Conservation (phyloP, 2,888 invertebrate genomes). For the Chromoteleia sp. region DNA sequence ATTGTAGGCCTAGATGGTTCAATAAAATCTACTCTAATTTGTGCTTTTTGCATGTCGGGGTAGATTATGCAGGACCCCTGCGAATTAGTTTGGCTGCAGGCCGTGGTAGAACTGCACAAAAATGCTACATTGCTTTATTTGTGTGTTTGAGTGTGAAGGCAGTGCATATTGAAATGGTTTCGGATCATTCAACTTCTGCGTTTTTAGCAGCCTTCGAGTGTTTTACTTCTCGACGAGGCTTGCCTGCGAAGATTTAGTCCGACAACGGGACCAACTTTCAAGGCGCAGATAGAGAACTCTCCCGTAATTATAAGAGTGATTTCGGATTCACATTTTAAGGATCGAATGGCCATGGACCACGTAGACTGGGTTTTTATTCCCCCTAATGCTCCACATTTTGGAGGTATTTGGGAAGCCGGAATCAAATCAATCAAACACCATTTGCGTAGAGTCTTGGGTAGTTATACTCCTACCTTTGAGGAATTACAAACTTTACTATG, state of each 20-base stretch:
- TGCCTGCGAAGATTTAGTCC: background rate
- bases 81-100: constrained; percentile 1
- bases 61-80: constrained; percentile 28
- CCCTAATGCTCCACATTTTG: constrained; percentile 6
- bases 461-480: background rate
- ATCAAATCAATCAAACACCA: constrained; percentile 2
- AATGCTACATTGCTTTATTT: constrained; percentile 28
- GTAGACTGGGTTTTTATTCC: background rate
- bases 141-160: constrained; percentile 13
- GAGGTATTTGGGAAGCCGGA: constrained; percentile 13
- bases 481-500: constrained; percentile 2
- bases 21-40: constrained; percentile 53
- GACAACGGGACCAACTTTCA: background rate
- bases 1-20: too few species aligned
- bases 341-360: too few species aligned
- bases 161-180: constrained; percentile 10
- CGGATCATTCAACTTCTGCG: constrained; percentile 8
- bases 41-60: constrained; percentile 22
- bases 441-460: background rate
- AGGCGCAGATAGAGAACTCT: background rate
- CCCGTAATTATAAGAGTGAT: background rate
- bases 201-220: constrained; percentile 13
- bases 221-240: background rate
- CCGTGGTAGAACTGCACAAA: background rate
- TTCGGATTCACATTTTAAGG: background rate